Percentiles rank a stretch among this genome's conserved stretches.
Conservation (phyloP, 1,140 invertebrate genomes). For the Drepana arcuata region DNA sequence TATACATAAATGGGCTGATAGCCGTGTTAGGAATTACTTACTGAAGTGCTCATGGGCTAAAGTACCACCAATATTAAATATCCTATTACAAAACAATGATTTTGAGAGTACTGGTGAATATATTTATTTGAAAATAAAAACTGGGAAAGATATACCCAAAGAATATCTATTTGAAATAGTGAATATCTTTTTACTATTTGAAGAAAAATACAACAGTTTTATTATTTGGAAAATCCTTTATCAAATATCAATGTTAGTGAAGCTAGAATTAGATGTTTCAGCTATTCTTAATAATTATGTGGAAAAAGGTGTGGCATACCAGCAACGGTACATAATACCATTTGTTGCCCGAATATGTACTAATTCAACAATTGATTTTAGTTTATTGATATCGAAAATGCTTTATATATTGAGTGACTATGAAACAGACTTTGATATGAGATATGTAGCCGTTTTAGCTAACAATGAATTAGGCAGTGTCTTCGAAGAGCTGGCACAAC, state of each 20-base stretch:
- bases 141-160: conserved; percentile 9
- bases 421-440: conserved; percentile 47
- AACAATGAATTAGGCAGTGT: conserved; percentile 48
- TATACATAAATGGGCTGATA: conserved; percentile 32
- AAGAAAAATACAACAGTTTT: conserved; percentile 19
- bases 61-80: conserved; percentile 22
- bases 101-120: conserved; percentile 33
- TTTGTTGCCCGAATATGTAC: conserved; percentile 31
- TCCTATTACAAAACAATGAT: conserved; percentile 26
- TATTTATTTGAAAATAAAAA: conserved; percentile 27
- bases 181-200: conserved; percentile 22
- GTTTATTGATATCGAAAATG: conserved; percentile 29
- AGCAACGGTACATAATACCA: conserved; percentile 47
- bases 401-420: conserved; percentile 37
- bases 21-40: conserved; percentile 24
- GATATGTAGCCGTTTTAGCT: conserved; percentile 40
- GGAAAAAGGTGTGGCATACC: conserved; percentile 24
- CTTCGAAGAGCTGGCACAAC: conserved; percentile 27
- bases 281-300: no score
- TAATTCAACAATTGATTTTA: no score
- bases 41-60: conserved; percentile 22
- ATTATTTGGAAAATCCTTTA: conserved; percentile 42
- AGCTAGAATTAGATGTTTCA: no score
- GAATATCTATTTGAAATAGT: conserved; percentile 20
- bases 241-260: conserved; percentile 29